Percentiles rank a stretch among this genome's conserved stretches.
Evolutionary conservation across 2,888 invertebrate species (phyloP).

Genomic region (Platycheirus rosarum): DNA sequence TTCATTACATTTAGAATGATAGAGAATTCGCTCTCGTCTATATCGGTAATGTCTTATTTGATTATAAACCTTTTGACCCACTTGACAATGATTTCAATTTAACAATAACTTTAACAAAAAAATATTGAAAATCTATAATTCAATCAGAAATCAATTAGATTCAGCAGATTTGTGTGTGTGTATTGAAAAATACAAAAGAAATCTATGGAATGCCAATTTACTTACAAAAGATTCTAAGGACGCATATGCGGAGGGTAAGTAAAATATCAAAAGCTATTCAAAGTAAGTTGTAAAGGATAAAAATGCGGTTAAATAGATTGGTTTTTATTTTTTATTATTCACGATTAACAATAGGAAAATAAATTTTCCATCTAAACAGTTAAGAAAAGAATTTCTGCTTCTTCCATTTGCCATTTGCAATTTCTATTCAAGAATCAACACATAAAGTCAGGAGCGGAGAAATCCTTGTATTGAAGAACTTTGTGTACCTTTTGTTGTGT

Average conservation of each 20-base stretch:
- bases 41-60: too few relatives aligned
- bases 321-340: neutral
- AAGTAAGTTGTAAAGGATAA: neutral
- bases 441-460: too few relatives aligned
- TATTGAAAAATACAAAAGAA: neutral
- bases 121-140: neutral
- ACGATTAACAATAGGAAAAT: constrained; percentile 23
- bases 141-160: constrained; percentile 5
- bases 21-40: too few relatives aligned
- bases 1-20: too few relatives aligned
- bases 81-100: constrained; percentile 18
- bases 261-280: constrained; percentile 8
- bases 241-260: neutral
- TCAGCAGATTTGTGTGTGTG: neutral
- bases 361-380: constrained; percentile 21
- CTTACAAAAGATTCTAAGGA: neutral
- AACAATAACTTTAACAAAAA: constrained; percentile 3
- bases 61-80: neutral
- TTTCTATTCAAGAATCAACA: neutral
- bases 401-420: constrained; percentile 1
- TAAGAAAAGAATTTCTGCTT: constrained; percentile 4
- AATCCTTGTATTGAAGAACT: neutral
- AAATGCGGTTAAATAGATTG: constrained; percentile 13
- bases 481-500: constrained; percentile 13
- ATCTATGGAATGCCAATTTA: constrained; percentile 9